A percentile compares a stretch with the other conserved stretches of the same genome.
phyloP scores from a whole-genome alignment of 2,888 invertebrate genomes.

The Nomada ruficornis region DNA sequence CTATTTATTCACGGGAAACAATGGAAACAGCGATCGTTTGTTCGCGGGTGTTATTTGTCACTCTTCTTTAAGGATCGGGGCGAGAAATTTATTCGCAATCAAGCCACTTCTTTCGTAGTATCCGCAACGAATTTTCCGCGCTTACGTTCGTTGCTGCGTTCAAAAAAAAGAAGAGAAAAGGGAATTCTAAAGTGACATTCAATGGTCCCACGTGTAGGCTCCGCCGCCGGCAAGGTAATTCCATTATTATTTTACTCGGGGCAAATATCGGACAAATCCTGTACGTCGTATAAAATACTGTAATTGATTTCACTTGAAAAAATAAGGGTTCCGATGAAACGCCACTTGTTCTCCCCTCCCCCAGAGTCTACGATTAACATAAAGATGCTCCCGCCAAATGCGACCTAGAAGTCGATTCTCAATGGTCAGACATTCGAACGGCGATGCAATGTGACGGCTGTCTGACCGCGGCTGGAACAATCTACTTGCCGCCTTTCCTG shows the following conservation, averaged over 20 bases:
- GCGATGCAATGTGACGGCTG: constrained; percentile 4
- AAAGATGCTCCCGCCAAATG: neutral
- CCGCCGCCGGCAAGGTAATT: too few relatives aligned
- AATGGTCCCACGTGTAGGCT: neutral
- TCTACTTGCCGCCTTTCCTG: neutral
- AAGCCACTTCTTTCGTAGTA: too few relatives aligned
- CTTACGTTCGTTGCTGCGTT: neutral
- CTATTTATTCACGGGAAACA: too few relatives aligned
- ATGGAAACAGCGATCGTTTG: too few relatives aligned
- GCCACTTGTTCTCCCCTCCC: too few relatives aligned
- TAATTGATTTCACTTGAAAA: too few relatives aligned
- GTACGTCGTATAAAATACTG: too few relatives aligned
- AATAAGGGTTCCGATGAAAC: too few relatives aligned
- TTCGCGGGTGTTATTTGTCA: too few relatives aligned
- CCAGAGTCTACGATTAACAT: neutral
- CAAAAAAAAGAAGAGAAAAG: neutral
- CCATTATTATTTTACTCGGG: neutral
- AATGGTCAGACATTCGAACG: neutral
- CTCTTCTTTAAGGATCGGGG: too few relatives aligned
- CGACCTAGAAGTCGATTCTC: neutral
- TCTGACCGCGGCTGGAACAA: constrained; percentile 10
- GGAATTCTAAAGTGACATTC: neutral
- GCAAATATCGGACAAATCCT: neutral
- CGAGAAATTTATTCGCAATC: too few relatives aligned
- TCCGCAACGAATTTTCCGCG: too few relatives aligned